phyloP scores from a whole-genome alignment of 2,888 invertebrate genomes.

The Actias luna region DNA sequence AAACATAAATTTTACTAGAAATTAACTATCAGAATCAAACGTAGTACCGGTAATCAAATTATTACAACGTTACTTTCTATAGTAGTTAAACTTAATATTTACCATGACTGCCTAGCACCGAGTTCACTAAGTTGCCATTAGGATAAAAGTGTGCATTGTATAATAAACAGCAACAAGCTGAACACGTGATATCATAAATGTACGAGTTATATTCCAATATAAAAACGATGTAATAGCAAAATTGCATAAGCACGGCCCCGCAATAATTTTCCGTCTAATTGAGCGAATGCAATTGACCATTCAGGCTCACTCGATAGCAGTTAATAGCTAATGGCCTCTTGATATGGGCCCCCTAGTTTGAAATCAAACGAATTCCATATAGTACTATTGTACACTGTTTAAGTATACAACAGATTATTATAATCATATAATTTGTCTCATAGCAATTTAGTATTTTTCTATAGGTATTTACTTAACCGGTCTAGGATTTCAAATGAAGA shows the following conservation, averaged over 20 bases:
- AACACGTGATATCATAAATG: constrained; percentile 10
- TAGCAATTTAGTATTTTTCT: background rate
- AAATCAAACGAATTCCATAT: constrained; percentile 48
- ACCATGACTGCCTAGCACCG: background rate
- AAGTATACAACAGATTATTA: background rate
- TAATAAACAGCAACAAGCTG: background rate
- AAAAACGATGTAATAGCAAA: constrained; percentile 13
- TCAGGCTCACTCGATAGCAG: constrained; percentile 59
- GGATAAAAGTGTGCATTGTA: background rate
- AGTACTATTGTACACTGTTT: constrained; percentile 19
- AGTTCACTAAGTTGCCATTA: background rate
- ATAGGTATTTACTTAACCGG: background rate
- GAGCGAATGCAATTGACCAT: constrained; percentile 75
- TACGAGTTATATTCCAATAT: constrained; percentile 6
- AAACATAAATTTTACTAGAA: too few relatives aligned
- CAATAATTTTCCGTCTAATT: constrained; percentile 79
- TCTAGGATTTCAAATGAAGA: background rate
- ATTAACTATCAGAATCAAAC: too few relatives aligned
- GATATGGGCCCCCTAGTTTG: constrained; percentile 51
- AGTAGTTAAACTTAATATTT: too few relatives aligned
- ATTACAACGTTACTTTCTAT: too few relatives aligned
- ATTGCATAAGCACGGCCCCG: constrained; percentile 45
- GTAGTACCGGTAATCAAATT: too few relatives aligned
- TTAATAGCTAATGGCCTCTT: constrained; percentile 68
- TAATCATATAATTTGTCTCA: background rate